Conservation (phyloP, 2,888 invertebrate species). For the Marronus borbonicus region DNA sequence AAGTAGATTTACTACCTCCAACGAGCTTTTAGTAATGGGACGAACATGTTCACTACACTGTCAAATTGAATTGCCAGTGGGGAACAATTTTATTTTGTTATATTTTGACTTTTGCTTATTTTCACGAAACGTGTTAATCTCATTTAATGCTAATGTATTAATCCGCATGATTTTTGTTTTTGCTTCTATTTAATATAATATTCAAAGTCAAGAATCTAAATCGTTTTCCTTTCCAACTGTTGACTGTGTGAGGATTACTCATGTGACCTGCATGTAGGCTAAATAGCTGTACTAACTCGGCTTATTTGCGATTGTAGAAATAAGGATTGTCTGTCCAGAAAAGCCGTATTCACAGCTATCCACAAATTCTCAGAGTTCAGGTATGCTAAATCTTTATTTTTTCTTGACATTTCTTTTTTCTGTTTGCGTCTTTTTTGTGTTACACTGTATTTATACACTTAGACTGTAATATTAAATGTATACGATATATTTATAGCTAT, state of each 20-base stretch:
- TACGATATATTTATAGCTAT: constrained; percentile 7
- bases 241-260: constrained; percentile 26
- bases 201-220: constrained; percentile 1
- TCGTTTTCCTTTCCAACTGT: background rate
- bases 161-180: constrained; percentile 18
- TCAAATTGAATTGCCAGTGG: constrained; percentile 1
- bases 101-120: background rate
- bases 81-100: background rate
- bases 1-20: constrained; percentile 41
- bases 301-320: constrained; percentile 76
- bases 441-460: constrained; percentile 36
- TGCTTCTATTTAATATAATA: constrained; percentile 14
- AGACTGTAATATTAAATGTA: constrained; percentile 20
- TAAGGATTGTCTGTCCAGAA: constrained; percentile 85
- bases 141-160: constrained; percentile 22
- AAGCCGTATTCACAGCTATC: constrained; percentile 83
- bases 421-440: constrained; percentile 18
- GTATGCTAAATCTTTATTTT: constrained; percentile 69
- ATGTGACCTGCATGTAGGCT: constrained; percentile 52
- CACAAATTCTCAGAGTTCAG: constrained; percentile 83
- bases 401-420: background rate
- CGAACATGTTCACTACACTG: constrained; percentile 6
- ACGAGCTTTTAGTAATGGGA: constrained; percentile 35
- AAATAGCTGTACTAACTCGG: constrained; percentile 68
- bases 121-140: constrained; percentile 30